Percentiles rank a stretch among this genome's conserved stretches.
Evolutionary conservation across 2,113 vertebrate genomes (phyloP).

Genomic region (Paradoxurus hermaphroditus): DNA sequence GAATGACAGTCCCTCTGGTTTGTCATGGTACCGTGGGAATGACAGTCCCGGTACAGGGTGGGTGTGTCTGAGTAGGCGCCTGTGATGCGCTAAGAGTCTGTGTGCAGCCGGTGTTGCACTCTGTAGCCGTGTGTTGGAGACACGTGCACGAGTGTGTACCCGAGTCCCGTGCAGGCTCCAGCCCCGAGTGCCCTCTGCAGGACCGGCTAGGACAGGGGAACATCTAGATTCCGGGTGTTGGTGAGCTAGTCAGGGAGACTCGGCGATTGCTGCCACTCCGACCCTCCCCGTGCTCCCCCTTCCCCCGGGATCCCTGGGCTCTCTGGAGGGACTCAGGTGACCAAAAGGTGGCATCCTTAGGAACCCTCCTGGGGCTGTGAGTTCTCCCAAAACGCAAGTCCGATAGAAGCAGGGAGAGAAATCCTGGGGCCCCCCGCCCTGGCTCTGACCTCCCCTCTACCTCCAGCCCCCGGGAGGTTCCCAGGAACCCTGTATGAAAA

Average conservation of each 20-base stretch:
- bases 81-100: accelerated
- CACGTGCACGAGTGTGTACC: accelerated
- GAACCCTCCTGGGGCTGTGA: not conserved
- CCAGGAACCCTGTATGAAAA: not conserved
- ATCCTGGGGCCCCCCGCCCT: not conserved
- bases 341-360: no score
- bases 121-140: not conserved
- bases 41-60: accelerated
- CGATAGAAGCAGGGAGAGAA: not conserved
- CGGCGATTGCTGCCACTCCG: accelerated
- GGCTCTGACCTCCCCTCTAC: not conserved
- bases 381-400: not conserved
- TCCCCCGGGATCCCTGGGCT: not conserved
- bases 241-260: not conserved
- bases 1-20: not conserved
- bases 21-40: accelerated
- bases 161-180: accelerated
- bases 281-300: not conserved
- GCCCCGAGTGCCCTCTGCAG: not conserved
- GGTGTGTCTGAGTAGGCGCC: not conserved
- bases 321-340: not conserved
- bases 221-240: not conserved
- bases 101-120: not conserved
- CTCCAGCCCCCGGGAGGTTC: not conserved
- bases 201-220: accelerated